These are phyloP conservation scores for Strix aluco DNA, from an alignment of 2,113 vertebrate genomes.

Conservation along the genomic window DNA sequence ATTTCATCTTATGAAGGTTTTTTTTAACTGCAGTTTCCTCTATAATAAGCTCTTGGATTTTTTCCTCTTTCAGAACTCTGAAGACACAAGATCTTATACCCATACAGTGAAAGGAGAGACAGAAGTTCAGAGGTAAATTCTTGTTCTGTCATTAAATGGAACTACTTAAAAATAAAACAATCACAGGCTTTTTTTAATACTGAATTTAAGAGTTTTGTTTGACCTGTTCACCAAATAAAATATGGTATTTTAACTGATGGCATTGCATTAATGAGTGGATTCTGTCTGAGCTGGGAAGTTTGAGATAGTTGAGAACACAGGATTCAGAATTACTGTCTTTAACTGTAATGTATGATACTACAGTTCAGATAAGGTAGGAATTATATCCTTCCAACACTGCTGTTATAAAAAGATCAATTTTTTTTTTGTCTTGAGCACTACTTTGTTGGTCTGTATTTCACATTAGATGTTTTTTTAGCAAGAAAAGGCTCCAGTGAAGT, in stretches of 20 bases:
- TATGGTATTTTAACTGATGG: rapidly evolving
- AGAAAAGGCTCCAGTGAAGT: not conserved
- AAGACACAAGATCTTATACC: slow-evolving; percentile 21
- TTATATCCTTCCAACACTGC: not conserved
- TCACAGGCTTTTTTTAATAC: not conserved
- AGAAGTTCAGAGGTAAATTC: slow-evolving; percentile 67
- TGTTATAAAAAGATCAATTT: not conserved
- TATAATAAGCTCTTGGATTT: not conserved
- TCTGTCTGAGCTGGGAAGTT: not conserved
- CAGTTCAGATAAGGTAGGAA: not conserved
- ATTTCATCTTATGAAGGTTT: not conserved
- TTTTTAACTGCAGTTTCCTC: not conserved
- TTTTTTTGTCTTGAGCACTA: not conserved
- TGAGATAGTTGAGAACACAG: not conserved
- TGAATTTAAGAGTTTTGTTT: not conserved
- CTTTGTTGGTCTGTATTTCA: not conserved
- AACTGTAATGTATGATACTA: not conserved
- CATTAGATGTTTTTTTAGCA: not conserved
- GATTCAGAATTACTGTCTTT: not conserved
- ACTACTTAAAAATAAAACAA: not conserved
- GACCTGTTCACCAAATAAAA: not conserved
- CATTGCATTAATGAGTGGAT: not conserved
- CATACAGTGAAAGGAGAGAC: slow-evolving; percentile 13
- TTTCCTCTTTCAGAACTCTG: slow-evolving; percentile 63
- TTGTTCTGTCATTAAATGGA: not conserved